Evolutionary conservation across 2,888 invertebrate genomes (phyloP).

Genomic region (Phrixothrix hirtus): DNA sequence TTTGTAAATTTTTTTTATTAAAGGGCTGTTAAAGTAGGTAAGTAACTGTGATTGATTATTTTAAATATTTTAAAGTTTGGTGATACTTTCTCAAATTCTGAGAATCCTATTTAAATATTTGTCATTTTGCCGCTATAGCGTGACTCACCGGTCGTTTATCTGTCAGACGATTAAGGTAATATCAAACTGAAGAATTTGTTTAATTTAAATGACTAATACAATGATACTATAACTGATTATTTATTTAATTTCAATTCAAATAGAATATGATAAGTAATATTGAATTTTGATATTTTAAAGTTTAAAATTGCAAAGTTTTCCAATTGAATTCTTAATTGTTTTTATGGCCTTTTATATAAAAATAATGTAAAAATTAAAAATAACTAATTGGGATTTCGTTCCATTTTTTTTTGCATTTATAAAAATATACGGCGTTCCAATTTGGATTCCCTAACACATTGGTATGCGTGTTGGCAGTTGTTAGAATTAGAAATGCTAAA

Average conservation of each 20-base stretch:
- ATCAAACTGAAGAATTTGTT: neutral
- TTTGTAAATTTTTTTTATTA: slow-evolving; percentile 6
- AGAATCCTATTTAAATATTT: neutral
- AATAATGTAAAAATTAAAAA: too few species aligned
- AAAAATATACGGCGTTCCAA: slow-evolving; percentile 1
- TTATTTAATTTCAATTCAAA: neutral
- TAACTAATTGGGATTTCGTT: neutral
- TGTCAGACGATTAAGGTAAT: neutral
- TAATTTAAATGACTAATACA: too few species aligned
- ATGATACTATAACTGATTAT: neutral
- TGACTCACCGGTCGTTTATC: neutral
- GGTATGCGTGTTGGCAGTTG: neutral
- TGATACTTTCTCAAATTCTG: neutral
- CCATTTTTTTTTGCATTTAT: neutral
- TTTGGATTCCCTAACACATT: neutral
- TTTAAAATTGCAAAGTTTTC: neutral
- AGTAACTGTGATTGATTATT: slow-evolving; percentile 10
- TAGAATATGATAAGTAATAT: neutral
- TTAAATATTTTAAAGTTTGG: neutral
- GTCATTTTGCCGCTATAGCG: slow-evolving; percentile 6
- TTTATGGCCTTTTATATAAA: too few species aligned
- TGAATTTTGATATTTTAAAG: neutral
- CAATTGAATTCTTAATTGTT: too few species aligned
- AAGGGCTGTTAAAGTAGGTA: slow-evolving; percentile 3
- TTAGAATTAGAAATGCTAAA: neutral